Base-by-base conservation (phyloP, 1,140 invertebrate genomes). In the Neomicropteryx cornuta region DNA sequence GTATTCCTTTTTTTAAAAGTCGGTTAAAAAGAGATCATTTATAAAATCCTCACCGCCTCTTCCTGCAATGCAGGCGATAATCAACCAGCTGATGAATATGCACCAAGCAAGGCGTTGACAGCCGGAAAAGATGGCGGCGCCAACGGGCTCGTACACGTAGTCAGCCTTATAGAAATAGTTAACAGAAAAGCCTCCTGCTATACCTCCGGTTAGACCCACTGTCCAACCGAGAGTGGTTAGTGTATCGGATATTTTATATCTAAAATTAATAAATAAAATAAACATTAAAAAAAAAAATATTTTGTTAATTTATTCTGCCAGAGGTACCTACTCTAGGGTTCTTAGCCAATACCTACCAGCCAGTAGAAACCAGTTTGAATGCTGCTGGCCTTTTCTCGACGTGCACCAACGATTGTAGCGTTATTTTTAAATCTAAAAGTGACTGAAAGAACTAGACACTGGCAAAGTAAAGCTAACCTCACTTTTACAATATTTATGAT, bases 1-100 rank as follows among this genome's bases (percentile, higher is more conserved):
- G n/a, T n/a, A n/a, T n/a, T n/a, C n/a, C n/a, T n/a, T n/a, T n/a
- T n/a, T n/a, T n/a, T n/a, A n/a, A n/a, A n/a, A n/a, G n/a, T n/a
- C n/a, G n/a, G n/a, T n/a, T n/a, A n/a, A n/a, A n/a, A n/a, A n/a
- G n/a, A n/a, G n/a, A n/a, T n/a, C n/a, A n/a, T n/a, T n/a, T n/a
- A n/a, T n/a, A n/a, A n/a, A n/a, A n/a, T n/a, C n/a, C 35, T 51
- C 53, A 77, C 79, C 75, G 61, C 78, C 78, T 52, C 81, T 77
- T 8, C 77, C 75, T 37, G 80, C 81, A 36, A 77, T 70, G 47
- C 81, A 83, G 1, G 76, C 77, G 43, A 81, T 65, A 4, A 84
- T 66, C 23, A 83, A 62, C 81, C 82, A 85, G 0, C 76, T 75
- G 31, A 76, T 76, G 2, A 71, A 67, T 11, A 76, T 53, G 29